Evolutionary conservation across 2,888 invertebrate genomes (phyloP).

Genomic region (Amiota communis): DNA sequence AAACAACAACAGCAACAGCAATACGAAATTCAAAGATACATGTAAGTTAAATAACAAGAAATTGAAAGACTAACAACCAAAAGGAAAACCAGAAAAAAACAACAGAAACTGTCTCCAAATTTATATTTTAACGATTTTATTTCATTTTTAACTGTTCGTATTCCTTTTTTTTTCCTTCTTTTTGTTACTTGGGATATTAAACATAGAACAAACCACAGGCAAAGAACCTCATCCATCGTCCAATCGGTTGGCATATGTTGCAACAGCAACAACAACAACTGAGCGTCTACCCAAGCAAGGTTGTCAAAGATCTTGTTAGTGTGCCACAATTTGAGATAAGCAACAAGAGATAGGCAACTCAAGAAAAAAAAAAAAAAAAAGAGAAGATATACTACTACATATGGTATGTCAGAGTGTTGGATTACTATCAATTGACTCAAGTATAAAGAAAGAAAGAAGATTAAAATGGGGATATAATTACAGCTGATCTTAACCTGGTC

Average conservation of each 20-base stretch:
- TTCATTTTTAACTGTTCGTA: constrained; percentile 3
- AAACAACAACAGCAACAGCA: constrained; percentile 41
- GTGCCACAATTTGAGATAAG: neutral
- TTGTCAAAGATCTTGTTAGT: constrained; percentile 13
- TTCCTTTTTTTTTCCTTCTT: neutral
- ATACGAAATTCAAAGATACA: neutral
- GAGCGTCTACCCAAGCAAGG: neutral
- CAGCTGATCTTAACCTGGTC: no score
- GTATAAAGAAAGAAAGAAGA: no score
- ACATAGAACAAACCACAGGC: neutral
- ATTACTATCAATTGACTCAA: no score
- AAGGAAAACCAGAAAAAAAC: constrained; percentile 22
- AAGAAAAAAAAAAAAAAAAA: neutral
- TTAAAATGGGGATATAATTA: no score
- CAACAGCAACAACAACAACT: neutral
- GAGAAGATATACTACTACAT: no score
- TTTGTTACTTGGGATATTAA: neutral
- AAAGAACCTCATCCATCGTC: neutral
- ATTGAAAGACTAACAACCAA: constrained; percentile 19
- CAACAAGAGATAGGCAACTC: neutral
- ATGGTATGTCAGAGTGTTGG: no score
- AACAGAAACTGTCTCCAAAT: constrained; percentile 40
- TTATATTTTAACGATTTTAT: constrained; percentile 31
- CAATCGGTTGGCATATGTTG: constrained; percentile 6
- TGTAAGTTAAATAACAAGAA: constrained; percentile 12